Evolutionary conservation across 1,140 invertebrate species (phyloP).

Genomic region (Acromyrmex charruanus): DNA sequence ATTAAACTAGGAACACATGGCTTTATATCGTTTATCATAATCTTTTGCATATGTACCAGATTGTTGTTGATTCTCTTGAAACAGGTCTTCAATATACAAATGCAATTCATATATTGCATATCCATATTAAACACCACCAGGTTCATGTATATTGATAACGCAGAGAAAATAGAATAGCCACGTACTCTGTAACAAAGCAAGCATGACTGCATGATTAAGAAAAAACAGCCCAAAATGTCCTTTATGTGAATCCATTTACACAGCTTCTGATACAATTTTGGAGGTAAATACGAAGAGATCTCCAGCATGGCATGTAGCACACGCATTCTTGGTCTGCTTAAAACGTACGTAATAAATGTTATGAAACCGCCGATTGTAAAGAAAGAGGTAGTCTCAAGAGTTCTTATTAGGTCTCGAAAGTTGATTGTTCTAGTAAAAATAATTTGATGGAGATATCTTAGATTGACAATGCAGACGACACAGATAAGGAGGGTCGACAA

Average conservation of each 20-base stretch:
- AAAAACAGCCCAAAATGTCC: background rate
- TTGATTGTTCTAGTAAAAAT: background rate
- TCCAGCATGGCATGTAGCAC: background rate
- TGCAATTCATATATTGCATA: conserved; percentile 79
- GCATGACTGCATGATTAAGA: background rate
- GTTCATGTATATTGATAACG: background rate
- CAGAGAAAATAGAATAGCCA: background rate
- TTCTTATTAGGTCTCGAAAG: background rate
- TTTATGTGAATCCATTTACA: background rate
- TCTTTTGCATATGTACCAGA: conserved; percentile 65
- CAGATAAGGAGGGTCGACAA: background rate
- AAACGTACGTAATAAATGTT: background rate
- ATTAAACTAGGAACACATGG: conserved; percentile 71
- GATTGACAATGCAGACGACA: background rate
- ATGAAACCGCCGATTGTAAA: background rate
- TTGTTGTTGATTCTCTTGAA: conserved; percentile 77
- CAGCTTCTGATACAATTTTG: background rate
- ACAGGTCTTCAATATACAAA: conserved; percentile 75
- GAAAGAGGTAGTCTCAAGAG: background rate
- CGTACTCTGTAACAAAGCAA: background rate
- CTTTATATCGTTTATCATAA: conserved; percentile 60
- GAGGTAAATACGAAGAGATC: background rate
- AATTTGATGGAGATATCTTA: background rate
- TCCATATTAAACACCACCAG: conserved; percentile 65
- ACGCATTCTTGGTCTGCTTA: background rate